Percentiles rank a stretch among this genome's conserved stretches.
Evolutionary conservation across 2,113 vertebrate species (phyloP).

Genomic region (Lontra canadensis): DNA sequence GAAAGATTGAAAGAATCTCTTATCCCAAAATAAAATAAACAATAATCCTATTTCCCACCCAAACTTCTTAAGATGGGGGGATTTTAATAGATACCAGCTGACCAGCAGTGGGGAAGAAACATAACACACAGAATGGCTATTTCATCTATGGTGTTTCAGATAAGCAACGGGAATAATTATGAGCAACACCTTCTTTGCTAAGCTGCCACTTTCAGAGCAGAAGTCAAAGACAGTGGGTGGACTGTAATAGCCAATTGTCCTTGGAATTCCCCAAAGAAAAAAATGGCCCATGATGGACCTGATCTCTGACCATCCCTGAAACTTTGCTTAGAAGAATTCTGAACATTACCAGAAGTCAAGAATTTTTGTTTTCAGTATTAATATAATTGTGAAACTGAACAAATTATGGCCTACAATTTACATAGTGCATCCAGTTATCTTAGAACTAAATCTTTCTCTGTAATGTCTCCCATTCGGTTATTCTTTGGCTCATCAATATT

Average conservation of each 20-base stretch:
- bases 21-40: slow-evolving; percentile 23
- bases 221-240: neutral
- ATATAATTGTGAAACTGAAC: neutral
- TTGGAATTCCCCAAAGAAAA: neutral
- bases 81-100: neutral
- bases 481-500: neutral
- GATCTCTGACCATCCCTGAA: neutral
- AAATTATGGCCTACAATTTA: neutral
- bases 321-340: neutral
- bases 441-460: neutral
- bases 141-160: neutral
- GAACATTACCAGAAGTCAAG: neutral
- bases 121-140: neutral
- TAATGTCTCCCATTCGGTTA: neutral
- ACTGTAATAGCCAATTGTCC: neutral
- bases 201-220: neutral
- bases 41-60: neutral
- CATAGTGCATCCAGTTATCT: neutral
- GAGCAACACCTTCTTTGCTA: neutral
- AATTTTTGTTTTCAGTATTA: neutral
- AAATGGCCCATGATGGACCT: neutral
- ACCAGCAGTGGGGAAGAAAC: neutral
- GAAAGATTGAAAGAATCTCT: neutral
- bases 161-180: neutral
- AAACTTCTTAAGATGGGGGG: neutral